Evolutionary conservation across 2,888 invertebrate species (phyloP).

Genomic region (Didymodactylos carnosus): DNA sequence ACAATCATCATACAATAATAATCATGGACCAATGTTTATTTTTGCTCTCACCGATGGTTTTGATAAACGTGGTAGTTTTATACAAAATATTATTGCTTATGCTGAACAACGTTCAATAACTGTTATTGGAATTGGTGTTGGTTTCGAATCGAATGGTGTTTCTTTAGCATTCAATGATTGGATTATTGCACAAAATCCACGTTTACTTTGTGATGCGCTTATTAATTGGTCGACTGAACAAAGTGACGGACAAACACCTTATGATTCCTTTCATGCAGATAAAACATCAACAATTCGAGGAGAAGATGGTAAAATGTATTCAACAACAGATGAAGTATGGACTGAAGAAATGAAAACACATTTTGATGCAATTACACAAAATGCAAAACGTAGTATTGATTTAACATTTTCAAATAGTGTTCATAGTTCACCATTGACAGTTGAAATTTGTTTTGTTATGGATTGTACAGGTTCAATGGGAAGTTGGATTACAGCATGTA

Average conservation of each 20-base stretch:
- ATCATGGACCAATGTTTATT: neutral
- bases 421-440: neutral
- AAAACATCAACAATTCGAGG: neutral
- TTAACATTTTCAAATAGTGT: neutral
- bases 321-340: neutral
- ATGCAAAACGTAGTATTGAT: neutral
- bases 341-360: neutral
- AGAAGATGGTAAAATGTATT: neutral
- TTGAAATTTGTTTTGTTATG: neutral
- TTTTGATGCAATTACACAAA: neutral
- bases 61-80: neutral
- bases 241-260: neutral
- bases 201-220: neutral
- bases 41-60: neutral
- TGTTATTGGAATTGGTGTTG: neutral
- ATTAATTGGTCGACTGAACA: neutral
- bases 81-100: neutral
- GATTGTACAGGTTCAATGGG: neutral
- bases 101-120: neutral
- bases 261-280: neutral
- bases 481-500: neutral
- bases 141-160: neutral
- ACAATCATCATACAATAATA: neutral
- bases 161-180: neutral
- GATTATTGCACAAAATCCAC: neutral